phyloP scores from a whole-genome alignment of 2,888 invertebrate genomes.

The Lacanobia oleracea region DNA sequence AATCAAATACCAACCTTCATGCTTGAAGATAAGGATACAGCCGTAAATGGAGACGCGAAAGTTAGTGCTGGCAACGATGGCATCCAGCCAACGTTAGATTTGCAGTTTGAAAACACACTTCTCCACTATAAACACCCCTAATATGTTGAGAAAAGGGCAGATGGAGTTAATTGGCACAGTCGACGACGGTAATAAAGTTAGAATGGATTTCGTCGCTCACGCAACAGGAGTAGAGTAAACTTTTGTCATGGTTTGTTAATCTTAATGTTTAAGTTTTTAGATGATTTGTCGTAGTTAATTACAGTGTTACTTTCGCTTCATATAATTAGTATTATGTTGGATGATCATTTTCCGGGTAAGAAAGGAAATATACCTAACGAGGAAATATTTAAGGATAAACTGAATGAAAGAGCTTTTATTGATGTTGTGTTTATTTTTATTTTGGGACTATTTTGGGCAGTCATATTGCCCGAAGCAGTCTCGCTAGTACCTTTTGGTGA shows the following conservation, averaged over 20 bases:
- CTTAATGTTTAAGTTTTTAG: slow-evolving; percentile 82
- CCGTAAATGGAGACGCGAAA: slow-evolving; percentile 41
- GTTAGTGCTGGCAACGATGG: slow-evolving; percentile 65
- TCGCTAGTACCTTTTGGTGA: background rate
- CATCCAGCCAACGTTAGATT: slow-evolving; percentile 79
- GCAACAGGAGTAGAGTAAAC: slow-evolving; percentile 87
- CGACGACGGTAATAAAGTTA: slow-evolving; percentile 63
- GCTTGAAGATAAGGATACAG: slow-evolving; percentile 62
- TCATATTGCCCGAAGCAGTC: background rate
- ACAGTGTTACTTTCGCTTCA: slow-evolving; percentile 45
- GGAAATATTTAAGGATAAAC: slow-evolving; percentile 11
- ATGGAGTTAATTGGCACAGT: slow-evolving; percentile 59
- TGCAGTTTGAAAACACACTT: slow-evolving; percentile 76
- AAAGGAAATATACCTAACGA: slow-evolving; percentile 6
- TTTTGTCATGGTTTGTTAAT: slow-evolving; percentile 88
- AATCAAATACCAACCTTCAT: slow-evolving; percentile 67
- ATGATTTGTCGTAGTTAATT: slow-evolving; percentile 71
- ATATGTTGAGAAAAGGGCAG: slow-evolving; percentile 69
- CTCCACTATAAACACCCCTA: slow-evolving; percentile 75
- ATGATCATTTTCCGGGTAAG: background rate
- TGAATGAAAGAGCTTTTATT: background rate
- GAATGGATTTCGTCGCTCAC: slow-evolving; percentile 86
- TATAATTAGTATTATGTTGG: slow-evolving; percentile 25
- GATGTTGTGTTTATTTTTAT: background rate
- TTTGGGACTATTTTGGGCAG: background rate